Base-by-base conservation (phyloP, 2,797 vertebrate species). In the Eospalax fontanierii region DNA sequence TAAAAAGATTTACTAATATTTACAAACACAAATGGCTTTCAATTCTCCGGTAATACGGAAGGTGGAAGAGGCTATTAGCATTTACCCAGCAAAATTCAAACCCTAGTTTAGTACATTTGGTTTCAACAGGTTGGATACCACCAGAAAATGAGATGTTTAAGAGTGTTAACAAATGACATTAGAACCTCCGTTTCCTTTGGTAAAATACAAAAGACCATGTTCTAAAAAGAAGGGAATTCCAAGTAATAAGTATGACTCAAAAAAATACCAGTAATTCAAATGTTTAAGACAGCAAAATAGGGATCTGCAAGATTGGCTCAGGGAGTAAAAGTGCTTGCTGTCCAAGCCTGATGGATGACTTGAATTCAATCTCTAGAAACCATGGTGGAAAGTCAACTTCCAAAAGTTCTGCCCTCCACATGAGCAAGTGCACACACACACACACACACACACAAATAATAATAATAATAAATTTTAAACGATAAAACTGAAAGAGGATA, bases 31-130 rank as follows among this genome's bases (percentile, higher is more conserved):
- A 19, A 14, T 71, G 85, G 57, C 43, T 70, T 87, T n/a, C 73
- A 61, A 65, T 86, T 71, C 82, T 82, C 5, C 66, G 65, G 33
- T 59, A 50, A 35, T 10, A 78, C 16, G 59, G 61, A 35, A 38
- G 40, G 19, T 38, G 22, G 46, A 12, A 63, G 16, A 30, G 70
- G 9, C 33, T 50, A 63, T 14, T 38, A 75, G 35, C 43, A 50
- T n/a, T 78, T 57, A 76, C n/a, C 61, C 22, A 22, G 43, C 61
- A 94, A 93, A 96, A 92, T 57, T 95, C 33, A 95, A 87, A 89
- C 43, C 43, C 57, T 57, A 74, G 26, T 54, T n/a, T 78, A 6
- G 71, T 54, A 8, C 43, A 79, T 74, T 84, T 90, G 43, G 46
- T 7, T 91, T 88, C 65, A 30, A 81, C 63, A 88, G 21, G 40